Conservation (phyloP, 2,888 invertebrate genomes). For the Coelinius sp. region DNA sequence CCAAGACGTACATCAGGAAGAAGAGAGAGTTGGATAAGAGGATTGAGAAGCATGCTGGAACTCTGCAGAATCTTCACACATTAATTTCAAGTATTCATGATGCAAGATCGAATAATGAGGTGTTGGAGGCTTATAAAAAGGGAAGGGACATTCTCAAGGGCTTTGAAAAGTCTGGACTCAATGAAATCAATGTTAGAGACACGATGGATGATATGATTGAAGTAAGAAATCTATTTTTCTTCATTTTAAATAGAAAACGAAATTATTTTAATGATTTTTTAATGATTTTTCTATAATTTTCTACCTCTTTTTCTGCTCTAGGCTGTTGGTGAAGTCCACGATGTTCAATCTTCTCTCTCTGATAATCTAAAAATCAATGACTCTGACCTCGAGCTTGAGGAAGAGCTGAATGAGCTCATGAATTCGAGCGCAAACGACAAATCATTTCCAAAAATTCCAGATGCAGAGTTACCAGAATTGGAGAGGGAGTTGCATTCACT, state of each 20-base stretch:
- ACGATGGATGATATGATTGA: slow-evolving; percentile 83
- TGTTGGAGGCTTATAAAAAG: slow-evolving; percentile 77
- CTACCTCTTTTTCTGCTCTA: slow-evolving; percentile 61
- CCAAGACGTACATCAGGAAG: slow-evolving; percentile 74
- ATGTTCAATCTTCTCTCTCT: slow-evolving; percentile 74
- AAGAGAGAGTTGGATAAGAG: slow-evolving; percentile 76
- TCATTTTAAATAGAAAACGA: too few relatives aligned
- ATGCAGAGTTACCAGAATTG: slow-evolving; percentile 54
- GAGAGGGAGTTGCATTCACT: slow-evolving; percentile 52
- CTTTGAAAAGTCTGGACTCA: slow-evolving; percentile 77
- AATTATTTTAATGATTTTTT: too few relatives aligned
- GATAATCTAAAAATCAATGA: slow-evolving; percentile 70
- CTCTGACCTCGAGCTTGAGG: slow-evolving; percentile 78
- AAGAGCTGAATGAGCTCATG: slow-evolving; percentile 77
- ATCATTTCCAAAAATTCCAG: slow-evolving; percentile 41
- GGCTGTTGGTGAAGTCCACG: slow-evolving; percentile 75
- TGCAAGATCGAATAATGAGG: slow-evolving; percentile 73
- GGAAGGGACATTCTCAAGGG: slow-evolving; percentile 80
- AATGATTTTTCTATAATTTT: neutral
- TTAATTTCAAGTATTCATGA: slow-evolving; percentile 75
- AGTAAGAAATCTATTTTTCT: slow-evolving; percentile 67
- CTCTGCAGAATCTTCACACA: slow-evolving; percentile 76
- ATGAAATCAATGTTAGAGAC: slow-evolving; percentile 80
- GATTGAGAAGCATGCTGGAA: slow-evolving; percentile 73
- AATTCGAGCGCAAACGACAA: slow-evolving; percentile 25